Conservation (phyloP, 2,888 invertebrate species). For the Phortica okadai region DNA sequence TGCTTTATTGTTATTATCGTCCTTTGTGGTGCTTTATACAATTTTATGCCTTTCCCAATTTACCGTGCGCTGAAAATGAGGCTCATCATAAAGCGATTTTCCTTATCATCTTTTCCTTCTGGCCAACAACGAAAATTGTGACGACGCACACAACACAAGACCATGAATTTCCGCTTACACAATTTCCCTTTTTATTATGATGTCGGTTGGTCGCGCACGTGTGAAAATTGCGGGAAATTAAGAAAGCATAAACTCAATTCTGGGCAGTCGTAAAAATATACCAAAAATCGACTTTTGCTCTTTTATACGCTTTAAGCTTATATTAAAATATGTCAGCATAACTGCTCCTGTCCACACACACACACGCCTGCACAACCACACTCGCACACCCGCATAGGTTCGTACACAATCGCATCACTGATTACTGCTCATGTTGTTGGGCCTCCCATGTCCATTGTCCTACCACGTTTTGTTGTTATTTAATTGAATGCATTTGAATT, state of each 20-base stretch:
- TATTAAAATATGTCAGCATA: too few species aligned
- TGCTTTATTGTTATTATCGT: neutral
- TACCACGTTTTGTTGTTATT: neutral
- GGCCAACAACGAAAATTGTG: slow-evolving; percentile 7
- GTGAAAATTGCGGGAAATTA: slow-evolving; percentile 17
- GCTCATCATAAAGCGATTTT: neutral
- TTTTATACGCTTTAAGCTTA: too few species aligned
- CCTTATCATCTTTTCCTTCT: neutral
- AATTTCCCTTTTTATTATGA: slow-evolving; percentile 24
- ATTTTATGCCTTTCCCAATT: neutral
- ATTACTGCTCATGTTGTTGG: neutral
- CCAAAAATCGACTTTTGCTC: too few species aligned
- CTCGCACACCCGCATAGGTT: too few species aligned
- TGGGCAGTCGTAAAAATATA: too few species aligned
- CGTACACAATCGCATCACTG: neutral
- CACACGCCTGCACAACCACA: too few species aligned
- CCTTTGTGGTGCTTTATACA: neutral
- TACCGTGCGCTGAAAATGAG: neutral
- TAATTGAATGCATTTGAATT: slow-evolving; percentile 11
- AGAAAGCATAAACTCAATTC: neutral
- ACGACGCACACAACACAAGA: neutral
- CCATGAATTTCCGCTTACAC: slow-evolving; percentile 30
- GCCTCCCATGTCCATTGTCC: neutral
- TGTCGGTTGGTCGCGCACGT: neutral
- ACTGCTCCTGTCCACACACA: too few species aligned